phyloP scores from a whole-genome alignment of 2,797 vertebrate species.

The Poecilia wingei region DNA sequence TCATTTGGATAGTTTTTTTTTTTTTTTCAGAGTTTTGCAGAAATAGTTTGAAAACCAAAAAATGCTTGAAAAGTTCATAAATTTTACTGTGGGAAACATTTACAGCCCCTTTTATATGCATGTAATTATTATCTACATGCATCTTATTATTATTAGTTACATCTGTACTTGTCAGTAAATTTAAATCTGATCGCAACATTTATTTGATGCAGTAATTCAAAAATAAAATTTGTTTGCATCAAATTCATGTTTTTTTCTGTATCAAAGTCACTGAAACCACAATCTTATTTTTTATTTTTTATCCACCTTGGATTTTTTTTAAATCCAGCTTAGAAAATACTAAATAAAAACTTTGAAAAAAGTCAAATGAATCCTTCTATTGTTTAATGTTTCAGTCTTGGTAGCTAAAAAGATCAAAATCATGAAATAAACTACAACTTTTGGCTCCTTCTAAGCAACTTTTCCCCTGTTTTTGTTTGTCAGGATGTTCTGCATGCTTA shows the following conservation, averaged over 20 bases:
- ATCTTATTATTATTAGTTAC: neutral
- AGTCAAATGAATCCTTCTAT: neutral
- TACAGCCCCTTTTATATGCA: too few relatives aligned
- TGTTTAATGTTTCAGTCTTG: neutral
- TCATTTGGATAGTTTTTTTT: too few relatives aligned
- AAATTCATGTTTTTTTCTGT: neutral
- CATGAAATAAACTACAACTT: neutral
- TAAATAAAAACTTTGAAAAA: neutral
- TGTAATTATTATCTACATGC: too few relatives aligned
- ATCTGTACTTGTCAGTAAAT: neutral
- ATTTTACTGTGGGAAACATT: too few relatives aligned
- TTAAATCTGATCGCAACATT: neutral
- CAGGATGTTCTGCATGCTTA: constrained; percentile 91
- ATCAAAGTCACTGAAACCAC: neutral
- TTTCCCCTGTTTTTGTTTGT: neutral
- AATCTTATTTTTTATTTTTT: neutral
- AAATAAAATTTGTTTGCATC: neutral
- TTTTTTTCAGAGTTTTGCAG: too few relatives aligned
- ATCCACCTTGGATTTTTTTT: neutral
- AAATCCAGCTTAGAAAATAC: neutral
- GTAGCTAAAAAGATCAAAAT: neutral
- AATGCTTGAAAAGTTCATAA: too few relatives aligned
- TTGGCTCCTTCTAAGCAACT: neutral
- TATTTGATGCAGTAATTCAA: neutral
- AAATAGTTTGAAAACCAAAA: too few relatives aligned